Evolutionary conservation across 2,888 invertebrate species (phyloP), one percentile per base, ranked within the genome.

Genomic region (Hecatera dysodea): DNA sequence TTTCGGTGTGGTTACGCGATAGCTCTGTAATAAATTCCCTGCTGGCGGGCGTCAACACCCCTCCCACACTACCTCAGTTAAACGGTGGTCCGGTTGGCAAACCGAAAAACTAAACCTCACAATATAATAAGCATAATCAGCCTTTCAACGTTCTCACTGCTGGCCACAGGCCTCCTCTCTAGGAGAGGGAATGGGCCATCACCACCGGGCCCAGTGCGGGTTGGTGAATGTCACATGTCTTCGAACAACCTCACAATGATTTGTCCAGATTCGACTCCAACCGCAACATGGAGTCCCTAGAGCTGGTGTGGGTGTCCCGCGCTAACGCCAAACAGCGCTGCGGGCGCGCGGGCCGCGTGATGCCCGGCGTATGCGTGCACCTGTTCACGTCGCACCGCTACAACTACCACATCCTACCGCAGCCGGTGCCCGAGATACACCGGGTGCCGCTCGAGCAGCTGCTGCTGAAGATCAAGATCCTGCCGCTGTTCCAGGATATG

Each of bases 311-410:
- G 98, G 98, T 98, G 11, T 99, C 99, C 0, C 96, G 97, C 50
- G 99, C 99, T 0, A 99, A 99, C 93, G 98, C 98, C 0, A 96
- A 98, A 78, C 99, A 99, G 89, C 97, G 99, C 42, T 97, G 97
- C 88, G 99, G 99, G 39, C 96, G 99, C 59, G 99, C 99, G 19
- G 99, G 99, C 1, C 97, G 99, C 66, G 99, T 99, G 5, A 98
- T 97, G 97, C 97, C 98, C 0, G 99, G 99, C 0, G 97, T 98
- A 36, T 98, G 98, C 88, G 97, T 98, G 69, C 99, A 99, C 88
- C 94, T 99, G 61, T 99, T 98, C 91, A 98, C 99, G 0, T 96
- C 97, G 1, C 97, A 97, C 81, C 96, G 98, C 53, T 97, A 96
- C 89, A 91, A 94, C 42, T 91, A 97, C 81, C 97, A 97, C 72